Percentiles rank a stretch among this genome's conserved stretches.
Evolutionary conservation across 2,888 invertebrate species (phyloP).

Genomic region (Papilio demoleus): DNA sequence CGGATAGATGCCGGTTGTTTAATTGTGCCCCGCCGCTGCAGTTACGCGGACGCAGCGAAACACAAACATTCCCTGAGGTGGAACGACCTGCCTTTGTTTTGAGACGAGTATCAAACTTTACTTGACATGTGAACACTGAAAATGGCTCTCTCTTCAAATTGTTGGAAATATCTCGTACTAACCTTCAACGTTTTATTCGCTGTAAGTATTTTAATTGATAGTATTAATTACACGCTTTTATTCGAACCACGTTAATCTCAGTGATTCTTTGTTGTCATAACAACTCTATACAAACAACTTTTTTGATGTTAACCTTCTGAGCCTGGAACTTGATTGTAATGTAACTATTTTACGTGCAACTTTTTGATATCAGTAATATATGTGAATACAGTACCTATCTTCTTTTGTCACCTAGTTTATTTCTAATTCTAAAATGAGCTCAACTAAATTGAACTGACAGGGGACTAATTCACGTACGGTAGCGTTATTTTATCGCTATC

Average conservation of each 20-base stretch:
- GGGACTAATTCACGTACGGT: conserved; percentile 5
- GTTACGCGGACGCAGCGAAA: conserved; percentile 53
- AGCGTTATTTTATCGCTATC: conserved; percentile 29
- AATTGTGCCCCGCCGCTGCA: conserved; percentile 73
- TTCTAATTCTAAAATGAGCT: conserved; percentile 44
- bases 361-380: neutral
- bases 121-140: conserved; percentile 73
- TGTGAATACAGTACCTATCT: neutral
- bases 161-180: conserved; percentile 80
- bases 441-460: conserved; percentile 40
- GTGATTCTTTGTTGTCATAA: conserved; percentile 70
- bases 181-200: conserved; percentile 78
- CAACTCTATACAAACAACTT: conserved; percentile 57
- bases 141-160: conserved; percentile 78
- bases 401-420: conserved; percentile 43
- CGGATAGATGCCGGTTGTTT: conserved; percentile 64
- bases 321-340: conserved; percentile 30
- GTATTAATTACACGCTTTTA: conserved; percentile 44
- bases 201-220: conserved; percentile 65
- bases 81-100: conserved; percentile 77
- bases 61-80: conserved; percentile 74
- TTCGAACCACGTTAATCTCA: conserved; percentile 53
- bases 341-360: conserved; percentile 4
- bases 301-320: conserved; percentile 3
- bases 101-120: conserved; percentile 68